A percentile compares a stretch with the other conserved stretches of the same genome.
phyloP scores from a whole-genome alignment of 2,797 vertebrate species.

The Platyrinchus mystaceus region DNA sequence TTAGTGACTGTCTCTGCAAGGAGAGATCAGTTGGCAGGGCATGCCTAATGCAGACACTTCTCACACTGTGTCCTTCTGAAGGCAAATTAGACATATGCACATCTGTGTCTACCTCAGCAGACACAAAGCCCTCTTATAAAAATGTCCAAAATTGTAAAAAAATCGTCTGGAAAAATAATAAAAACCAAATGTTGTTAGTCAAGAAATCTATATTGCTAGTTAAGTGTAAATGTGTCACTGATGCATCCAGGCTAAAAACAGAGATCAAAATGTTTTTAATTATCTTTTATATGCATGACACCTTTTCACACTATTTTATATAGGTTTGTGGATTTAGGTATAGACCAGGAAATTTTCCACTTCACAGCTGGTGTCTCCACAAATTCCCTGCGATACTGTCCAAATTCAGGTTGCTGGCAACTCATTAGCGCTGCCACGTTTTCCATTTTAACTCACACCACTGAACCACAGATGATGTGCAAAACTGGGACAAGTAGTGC shows the following conservation, averaged over 20 bases:
- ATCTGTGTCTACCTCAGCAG: neutral
- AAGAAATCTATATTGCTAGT: neutral
- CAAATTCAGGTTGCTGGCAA: neutral
- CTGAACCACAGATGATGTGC: accelerated
- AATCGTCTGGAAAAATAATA: neutral
- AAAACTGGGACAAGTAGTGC: neutral
- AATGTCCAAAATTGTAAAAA: neutral
- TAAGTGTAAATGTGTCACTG: neutral
- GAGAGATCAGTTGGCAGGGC: neutral
- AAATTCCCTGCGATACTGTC: neutral
- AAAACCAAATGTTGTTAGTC: neutral
- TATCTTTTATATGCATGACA: neutral
- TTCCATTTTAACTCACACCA: neutral
- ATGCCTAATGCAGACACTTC: neutral
- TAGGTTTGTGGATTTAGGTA: neutral
- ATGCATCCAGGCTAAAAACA: neutral
- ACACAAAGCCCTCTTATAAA: neutral
- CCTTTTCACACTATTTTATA: neutral
- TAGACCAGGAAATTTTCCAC: neutral
- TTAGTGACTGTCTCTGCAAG: neutral
- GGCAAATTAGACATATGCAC: neutral
- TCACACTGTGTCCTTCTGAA: neutral
- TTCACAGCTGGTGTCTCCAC: neutral
- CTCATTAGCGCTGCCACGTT: neutral
- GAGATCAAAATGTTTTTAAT: neutral